Evolutionary conservation across 2,797 vertebrate species (phyloP).

Genomic region (Protosalanx chinensis): DNA sequence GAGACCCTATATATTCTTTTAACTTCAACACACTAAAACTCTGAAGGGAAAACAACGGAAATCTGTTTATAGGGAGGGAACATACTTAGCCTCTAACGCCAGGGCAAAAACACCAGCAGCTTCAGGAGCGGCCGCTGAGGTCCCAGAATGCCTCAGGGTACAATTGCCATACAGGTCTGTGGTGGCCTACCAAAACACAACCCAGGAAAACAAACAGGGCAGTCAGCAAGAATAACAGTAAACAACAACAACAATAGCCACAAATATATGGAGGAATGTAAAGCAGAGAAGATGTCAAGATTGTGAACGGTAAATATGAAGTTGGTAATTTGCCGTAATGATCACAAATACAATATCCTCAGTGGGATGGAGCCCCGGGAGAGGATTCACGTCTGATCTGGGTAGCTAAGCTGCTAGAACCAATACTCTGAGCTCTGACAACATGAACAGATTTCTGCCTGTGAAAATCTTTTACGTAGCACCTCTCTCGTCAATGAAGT

Average conservation of each 20-base stretch:
- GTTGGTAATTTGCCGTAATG: constrained; percentile 49
- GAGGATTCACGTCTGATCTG: constrained; percentile 35
- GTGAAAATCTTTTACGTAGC: too few relatives aligned
- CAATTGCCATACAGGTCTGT: constrained; percentile 98
- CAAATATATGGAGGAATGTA: neutral
- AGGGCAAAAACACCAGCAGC: constrained; percentile 96
- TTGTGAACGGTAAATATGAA: constrained; percentile 29
- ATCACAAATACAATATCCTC: constrained; percentile 63
- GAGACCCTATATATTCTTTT: too few relatives aligned
- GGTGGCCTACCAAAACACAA: constrained; percentile 84
- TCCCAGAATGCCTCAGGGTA: constrained; percentile 95
- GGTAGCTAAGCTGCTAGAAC: too few relatives aligned
- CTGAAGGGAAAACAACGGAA: too few relatives aligned
- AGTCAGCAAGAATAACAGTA: neutral
- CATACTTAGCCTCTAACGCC: constrained; percentile 97
- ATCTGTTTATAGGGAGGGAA: constrained; percentile 28
- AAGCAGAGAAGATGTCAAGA: neutral
- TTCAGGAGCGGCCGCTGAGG: constrained; percentile 95
- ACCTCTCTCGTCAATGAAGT: too few relatives aligned
- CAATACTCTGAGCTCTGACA: too few relatives aligned
- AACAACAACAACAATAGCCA: neutral
- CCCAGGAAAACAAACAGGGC: neutral
- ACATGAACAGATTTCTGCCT: too few relatives aligned
- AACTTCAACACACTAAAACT: too few relatives aligned
- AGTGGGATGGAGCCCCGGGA: constrained; percentile 46